Percentiles rank a stretch among this genome's conserved stretches.
Evolutionary conservation across 2,888 invertebrate genomes (phyloP).

Genomic region (Muschampia plurimacula): DNA sequence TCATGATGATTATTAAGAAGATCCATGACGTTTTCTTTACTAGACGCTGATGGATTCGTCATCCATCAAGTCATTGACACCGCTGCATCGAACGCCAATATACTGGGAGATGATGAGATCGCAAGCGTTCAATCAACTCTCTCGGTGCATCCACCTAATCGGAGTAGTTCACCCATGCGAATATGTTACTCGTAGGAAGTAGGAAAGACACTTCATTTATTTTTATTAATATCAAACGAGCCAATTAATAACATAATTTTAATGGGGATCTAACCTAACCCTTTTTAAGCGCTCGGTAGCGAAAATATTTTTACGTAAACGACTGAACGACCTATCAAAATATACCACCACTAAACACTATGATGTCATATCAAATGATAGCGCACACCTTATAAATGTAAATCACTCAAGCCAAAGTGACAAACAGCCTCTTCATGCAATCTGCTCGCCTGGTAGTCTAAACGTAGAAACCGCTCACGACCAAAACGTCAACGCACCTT

Average conservation of each 20-base stretch:
- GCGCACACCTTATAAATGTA: conserved; percentile 56
- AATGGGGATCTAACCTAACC: neutral
- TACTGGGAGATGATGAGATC: conserved; percentile 77
- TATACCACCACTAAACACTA: conserved; percentile 5
- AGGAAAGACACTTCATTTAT: conserved; percentile 4
- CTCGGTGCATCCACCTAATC: conserved; percentile 76
- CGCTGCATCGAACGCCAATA: conserved; percentile 70
- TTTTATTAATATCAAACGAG: neutral
- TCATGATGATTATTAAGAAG: conserved; percentile 9
- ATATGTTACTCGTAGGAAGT: conserved; percentile 9
- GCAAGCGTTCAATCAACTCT: conserved; percentile 75
- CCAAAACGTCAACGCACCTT: conserved; percentile 65
- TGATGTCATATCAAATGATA: conserved; percentile 54
- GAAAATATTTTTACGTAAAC: neutral
- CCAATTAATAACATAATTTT: neutral
- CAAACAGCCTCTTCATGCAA: conserved; percentile 51
- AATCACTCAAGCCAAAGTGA: conserved; percentile 53
- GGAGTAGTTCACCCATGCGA: conserved; percentile 51
- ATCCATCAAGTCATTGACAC: conserved; percentile 82
- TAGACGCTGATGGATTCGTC: conserved; percentile 63
- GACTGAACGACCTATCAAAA: conserved; percentile 24
- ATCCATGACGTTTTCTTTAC: conserved; percentile 35
- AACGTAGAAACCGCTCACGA: conserved; percentile 78
- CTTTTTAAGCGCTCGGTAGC: neutral
- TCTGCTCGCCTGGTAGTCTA: conserved; percentile 70